Base-by-base conservation (phyloP, 2,113 vertebrate genomes). In the Zeus faber region DNA sequence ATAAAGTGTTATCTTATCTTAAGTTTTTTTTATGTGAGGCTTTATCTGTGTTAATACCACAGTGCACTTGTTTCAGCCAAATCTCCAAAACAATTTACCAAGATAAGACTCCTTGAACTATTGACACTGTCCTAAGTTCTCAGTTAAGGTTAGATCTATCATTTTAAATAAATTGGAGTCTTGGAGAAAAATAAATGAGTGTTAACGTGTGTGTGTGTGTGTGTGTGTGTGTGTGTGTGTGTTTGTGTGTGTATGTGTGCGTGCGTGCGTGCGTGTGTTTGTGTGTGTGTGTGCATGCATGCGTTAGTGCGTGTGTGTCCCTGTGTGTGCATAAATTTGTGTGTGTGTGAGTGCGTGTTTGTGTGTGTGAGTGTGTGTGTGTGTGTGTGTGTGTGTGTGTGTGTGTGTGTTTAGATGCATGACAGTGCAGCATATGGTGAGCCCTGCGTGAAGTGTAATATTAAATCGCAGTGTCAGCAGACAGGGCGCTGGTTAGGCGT, bases 401-500 rank as follows among this genome's bases (percentile, higher is more conserved):
- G 41, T 49, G 53, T 58, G 44, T 66, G 33, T 74, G 65, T 72
- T 65, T 54, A 54, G 54, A 67, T 63, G 59, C 65, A 25, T 73
- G 77, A 72, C 66, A 70, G 77, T 64, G 62, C 54, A 67, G 80
- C 82, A 85, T 85, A 85, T 85, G 82, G 82, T 66, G 52, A 31
- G 67, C 80, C 50, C 80, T 64, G 79, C 80, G 62, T 76, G 80
- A 63, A 61, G 74, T 80, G 72, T 83, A 81, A 81, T 78, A 83
- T 83, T 83, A 80, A 81, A 83, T 76, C 77, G 78, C 80, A 76
- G 54, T 67, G 76, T 85, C 83, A 85, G 83, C 80, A 83, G 79
- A 68, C 79, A 65, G 71, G 58, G 35, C 71, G 33, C 9, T 6
- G 47, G 9, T 8, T 51, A 54, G 53, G 49, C 14, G 35, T 50